Conservation (phyloP, 2,888 invertebrate species). For the Mactromeris polynyma region DNA sequence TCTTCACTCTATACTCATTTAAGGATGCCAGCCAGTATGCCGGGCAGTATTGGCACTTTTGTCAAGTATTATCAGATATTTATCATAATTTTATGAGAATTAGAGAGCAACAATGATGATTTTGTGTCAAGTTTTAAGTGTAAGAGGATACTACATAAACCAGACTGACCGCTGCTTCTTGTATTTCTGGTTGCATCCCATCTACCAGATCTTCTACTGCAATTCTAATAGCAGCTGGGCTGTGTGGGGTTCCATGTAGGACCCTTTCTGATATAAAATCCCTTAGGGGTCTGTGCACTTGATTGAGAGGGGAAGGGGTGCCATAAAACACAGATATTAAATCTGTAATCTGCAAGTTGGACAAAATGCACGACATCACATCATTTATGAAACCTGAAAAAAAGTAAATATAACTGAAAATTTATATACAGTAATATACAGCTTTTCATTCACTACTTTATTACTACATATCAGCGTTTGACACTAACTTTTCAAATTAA, state of each 20-base stretch:
- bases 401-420: not conserved
- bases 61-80: no score
- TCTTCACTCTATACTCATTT: no score
- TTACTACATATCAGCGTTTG: no score
- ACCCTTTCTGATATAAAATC: constrained; percentile 88
- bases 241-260: constrained; percentile 87
- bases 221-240: constrained; percentile 87
- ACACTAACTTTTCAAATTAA: no score
- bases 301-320: constrained; percentile 87
- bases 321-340: constrained; percentile 87
- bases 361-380: constrained; percentile 82
- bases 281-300: constrained; percentile 88
- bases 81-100: no score
- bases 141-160: no score
- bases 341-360: constrained; percentile 87
- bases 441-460: no score
- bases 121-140: no score
- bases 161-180: constrained; percentile 87
- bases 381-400: constrained; percentile 84
- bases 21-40: no score
- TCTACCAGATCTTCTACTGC: constrained; percentile 88
- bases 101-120: no score
- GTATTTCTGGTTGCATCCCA: constrained; percentile 87
- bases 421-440: not conserved
- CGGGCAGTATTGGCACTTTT: no score